Evolutionary conservation across 2,888 invertebrate genomes (phyloP), one percentile per base, ranked within the genome.

Genomic region (Brachynemurus nebulosus): DNA sequence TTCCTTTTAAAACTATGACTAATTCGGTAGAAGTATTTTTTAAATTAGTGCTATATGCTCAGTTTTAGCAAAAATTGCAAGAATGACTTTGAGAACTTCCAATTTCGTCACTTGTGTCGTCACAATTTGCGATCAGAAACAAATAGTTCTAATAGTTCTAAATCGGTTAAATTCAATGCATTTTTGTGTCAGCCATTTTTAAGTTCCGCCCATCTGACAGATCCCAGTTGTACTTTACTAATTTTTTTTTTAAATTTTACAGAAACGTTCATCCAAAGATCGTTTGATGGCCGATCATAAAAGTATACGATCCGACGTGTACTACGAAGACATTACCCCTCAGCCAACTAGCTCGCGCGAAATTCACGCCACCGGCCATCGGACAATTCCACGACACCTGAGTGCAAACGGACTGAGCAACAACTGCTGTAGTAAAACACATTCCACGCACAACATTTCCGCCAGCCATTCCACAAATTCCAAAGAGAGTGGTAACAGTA

Each of bases 371-470:
- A 19, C 11, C n/a, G 20, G 25, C 9, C 66, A 66, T 57, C 62
- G 66, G 36, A 66, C 66, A 11, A 65, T 66, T 49, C 66, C 66
- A 4, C 59, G 66, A 25, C 65, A 66, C 47, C 64, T 65, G 50
- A 61, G 65, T 2, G 56, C 59, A 0, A 59, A 59, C 4, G 64
- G 64, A 56, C 63, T 25, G 19, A 12, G 16, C 7, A 20, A 27
- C 11, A 21, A 27, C 18, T 33, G 25, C 5, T 16, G 20, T 16
- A 34, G 12, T 3, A 27, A 16, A 8, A 18, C 42, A 6, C 42
- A 42, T 20, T 34, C 42, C 33, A 42, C 25, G 12, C 21, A 34
- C 20, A 42, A 34, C 21, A 34, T 34, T 33, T 18, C 34, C 11
- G 25, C 14, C 12, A 23, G 39, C 16, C 18, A 37, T 37, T 4